Evolutionary conservation across 2,113 vertebrate species (phyloP).

Genomic region (Danio rerio): GRCz12tu NC_133181.1:37937001-37937500

Average conservation of each 20-base stretch:
- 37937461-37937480: too few relatives aligned
- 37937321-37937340: neutral
- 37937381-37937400: too few relatives aligned
- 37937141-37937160: constrained; percentile 43
- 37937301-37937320: neutral
- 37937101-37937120: constrained; percentile 64
- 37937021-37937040: neutral
- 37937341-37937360: constrained; percentile 4
- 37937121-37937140: constrained; percentile 59
- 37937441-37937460: too few relatives aligned
- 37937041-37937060: neutral
- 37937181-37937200: constrained; percentile 50
- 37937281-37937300: neutral
- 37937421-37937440: too few relatives aligned
- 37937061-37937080: constrained; percentile 39
- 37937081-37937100: constrained; percentile 40
- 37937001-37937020: neutral
- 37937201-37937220: constrained; percentile 59
- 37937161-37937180: constrained; percentile 55
- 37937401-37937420: too few relatives aligned
- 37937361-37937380: too few relatives aligned
- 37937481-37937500: too few relatives aligned
- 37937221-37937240: constrained; percentile 29
- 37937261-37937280: constrained; percentile 25
- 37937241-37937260: constrained; percentile 29